Base-by-base conservation (phyloP, 2,888 invertebrate genomes). In the Pherbina coryleti region DNA sequence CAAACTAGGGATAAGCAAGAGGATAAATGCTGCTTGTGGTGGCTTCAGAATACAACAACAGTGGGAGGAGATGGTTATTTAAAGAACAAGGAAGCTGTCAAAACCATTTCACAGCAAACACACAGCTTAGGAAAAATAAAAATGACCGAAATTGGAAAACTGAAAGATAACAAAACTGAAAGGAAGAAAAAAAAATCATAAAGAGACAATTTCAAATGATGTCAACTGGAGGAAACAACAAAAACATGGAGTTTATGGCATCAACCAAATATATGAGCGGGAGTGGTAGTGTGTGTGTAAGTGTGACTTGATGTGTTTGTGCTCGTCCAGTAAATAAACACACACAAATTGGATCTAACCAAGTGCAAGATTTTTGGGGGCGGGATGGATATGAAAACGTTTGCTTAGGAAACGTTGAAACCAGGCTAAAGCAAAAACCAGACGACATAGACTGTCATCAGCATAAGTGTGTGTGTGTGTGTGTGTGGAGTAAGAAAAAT, bases 261-360 rank as follows among this genome's bases (percentile, higher is more conserved):
- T 8, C 8, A 37, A 44, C 44, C 14, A 11, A 1, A 44, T 44
- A 14, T 44, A 14, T 44, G 11, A 44, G 44, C 14, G 14, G 44
- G 2, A 19, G 28, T n/a, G 34, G 8, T 28, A 19, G 19, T 53
- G 51, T 25, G 44, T 22, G 22, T 9, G 22, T 37, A 17, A 3
- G 44, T 25, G 62, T 25, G 62, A 25, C 49, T 22, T 25, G 5
- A 25, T 9, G n/a, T 71, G n/a, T 55, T 44, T 44, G 11, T 5
- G 14, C 17, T 62, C n/a, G 74, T 74, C 51, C 25, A 60, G 49
- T 49, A 73, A 74, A 49, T 64, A 74, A 74, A 62, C 64, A 37
- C 14, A 71, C 31, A 74, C 53, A 75, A 67, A 75, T 75, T 75
- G 66, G 66, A 67, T 34, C 67, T 55, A 66, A 55, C 66, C 75